Conservation (phyloP, 1,140 invertebrate genomes). For the Forficula auricularia region DNA sequence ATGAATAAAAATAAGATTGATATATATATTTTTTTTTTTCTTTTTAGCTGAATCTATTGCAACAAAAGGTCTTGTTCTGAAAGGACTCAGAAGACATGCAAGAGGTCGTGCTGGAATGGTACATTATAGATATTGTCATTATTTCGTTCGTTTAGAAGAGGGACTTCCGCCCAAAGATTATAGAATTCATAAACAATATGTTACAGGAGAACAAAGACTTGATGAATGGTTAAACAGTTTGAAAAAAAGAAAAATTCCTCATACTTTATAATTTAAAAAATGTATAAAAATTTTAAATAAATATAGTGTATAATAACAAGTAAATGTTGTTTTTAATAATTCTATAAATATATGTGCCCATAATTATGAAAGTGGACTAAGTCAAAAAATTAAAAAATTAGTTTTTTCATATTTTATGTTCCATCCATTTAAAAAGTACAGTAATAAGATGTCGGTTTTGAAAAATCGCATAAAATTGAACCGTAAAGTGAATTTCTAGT, state of each 20-base stretch:
- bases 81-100: constrained; percentile 70
- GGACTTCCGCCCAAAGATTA: constrained; percentile 75
- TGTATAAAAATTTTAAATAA: constrained; percentile 1
- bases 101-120: constrained; percentile 46
- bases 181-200: constrained; percentile 42
- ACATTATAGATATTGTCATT: constrained; percentile 65
- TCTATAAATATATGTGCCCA: too few relatives aligned
- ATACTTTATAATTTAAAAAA: constrained; percentile 30
- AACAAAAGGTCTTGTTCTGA: constrained; percentile 53
- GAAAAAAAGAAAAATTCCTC: constrained; percentile 47
- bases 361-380: too few relatives aligned
- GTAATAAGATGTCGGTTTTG: too few relatives aligned
- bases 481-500: too few relatives aligned
- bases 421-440: too few relatives aligned
- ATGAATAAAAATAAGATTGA: too few relatives aligned
- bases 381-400: too few relatives aligned
- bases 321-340: too few relatives aligned
- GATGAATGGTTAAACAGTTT: constrained; percentile 52
- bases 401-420: too few relatives aligned
- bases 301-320: too few relatives aligned
- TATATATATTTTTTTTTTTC: constrained; percentile 10
- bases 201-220: constrained; percentile 50
- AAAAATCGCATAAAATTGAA: too few relatives aligned
- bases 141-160: constrained; percentile 81
- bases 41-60: constrained; percentile 70